Conservation (phyloP, 2,888 invertebrate species). For the Diplazon laetatorius region DNA sequence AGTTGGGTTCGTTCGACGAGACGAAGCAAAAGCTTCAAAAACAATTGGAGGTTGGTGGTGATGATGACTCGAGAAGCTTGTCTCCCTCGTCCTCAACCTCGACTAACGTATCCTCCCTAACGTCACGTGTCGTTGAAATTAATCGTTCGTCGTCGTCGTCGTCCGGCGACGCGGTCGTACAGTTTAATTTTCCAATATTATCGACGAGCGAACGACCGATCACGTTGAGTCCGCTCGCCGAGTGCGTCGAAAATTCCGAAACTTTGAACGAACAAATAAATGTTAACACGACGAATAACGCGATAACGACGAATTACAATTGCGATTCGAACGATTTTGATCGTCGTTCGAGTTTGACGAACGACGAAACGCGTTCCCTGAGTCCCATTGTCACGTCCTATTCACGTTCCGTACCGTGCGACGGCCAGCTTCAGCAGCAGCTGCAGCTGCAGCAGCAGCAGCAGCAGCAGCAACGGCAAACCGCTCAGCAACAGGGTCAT, state of each 20-base stretch:
- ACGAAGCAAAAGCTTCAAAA: slow-evolving; percentile 72
- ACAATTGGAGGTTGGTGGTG: slow-evolving; percentile 80
- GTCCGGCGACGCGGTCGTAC: slow-evolving; percentile 74
- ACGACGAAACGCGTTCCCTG: slow-evolving; percentile 57
- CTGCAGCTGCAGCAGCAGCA: slow-evolving; percentile 74
- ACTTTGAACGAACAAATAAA: slow-evolving; percentile 40
- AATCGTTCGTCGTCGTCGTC: slow-evolving; percentile 72
- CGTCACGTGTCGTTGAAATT: slow-evolving; percentile 71
- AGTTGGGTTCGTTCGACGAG: slow-evolving; percentile 75
- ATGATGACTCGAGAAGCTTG: slow-evolving; percentile 76
- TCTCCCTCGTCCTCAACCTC: slow-evolving; percentile 78
- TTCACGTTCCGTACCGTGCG: slow-evolving; percentile 77
- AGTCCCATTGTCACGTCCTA: slow-evolving; percentile 57
- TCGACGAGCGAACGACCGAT: slow-evolving; percentile 71
- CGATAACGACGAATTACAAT: slow-evolving; percentile 28
- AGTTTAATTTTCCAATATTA: slow-evolving; percentile 76
- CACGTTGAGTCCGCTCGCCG: slow-evolving; percentile 77
- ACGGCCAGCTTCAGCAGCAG: slow-evolving; percentile 79
- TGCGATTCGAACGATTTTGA: slow-evolving; percentile 29
- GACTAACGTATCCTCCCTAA: slow-evolving; percentile 77
- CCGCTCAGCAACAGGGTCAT: too few species aligned
- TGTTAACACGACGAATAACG: slow-evolving; percentile 20
- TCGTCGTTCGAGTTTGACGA: slow-evolving; percentile 47
- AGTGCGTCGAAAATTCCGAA: slow-evolving; percentile 73
- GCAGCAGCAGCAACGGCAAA: slow-evolving; percentile 68